Evolutionary conservation across 1,140 invertebrate species (phyloP).

Genomic region (Aricia agestis): DNA sequence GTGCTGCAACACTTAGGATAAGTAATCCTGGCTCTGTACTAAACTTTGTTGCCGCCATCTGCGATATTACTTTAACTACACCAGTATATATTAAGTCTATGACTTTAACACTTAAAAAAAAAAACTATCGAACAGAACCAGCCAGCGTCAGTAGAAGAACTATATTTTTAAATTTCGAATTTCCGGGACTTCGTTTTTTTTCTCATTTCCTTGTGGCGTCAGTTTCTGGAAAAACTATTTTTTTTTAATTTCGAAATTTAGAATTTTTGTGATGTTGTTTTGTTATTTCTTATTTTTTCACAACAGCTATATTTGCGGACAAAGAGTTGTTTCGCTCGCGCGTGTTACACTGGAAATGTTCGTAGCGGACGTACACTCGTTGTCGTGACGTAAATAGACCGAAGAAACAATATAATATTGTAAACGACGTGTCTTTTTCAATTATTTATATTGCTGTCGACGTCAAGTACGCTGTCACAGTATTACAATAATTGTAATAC

Average conservation of each 20-base stretch:
- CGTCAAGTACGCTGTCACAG: background rate
- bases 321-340: background rate
- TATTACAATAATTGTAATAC: no score
- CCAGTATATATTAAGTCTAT: no score
- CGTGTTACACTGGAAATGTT: background rate
- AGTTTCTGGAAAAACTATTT: no score
- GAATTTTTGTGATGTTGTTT: background rate
- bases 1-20: slow-evolving; percentile 8
- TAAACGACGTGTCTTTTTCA: background rate
- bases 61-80: background rate
- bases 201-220: no score
- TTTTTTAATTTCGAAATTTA: background rate
- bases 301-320: background rate
- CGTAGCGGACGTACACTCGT: background rate
- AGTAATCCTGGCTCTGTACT: slow-evolving; percentile 20
- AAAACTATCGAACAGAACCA: background rate
- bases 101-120: background rate
- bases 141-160: background rate
- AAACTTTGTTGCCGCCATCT: background rate
- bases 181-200: background rate
- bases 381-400: background rate
- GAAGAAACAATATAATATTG: background rate
- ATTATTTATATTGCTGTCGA: slow-evolving; percentile 1
- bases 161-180: background rate
- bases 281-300: background rate